Conservation (phyloP, 2,113 vertebrate genomes). For the Ivindomyrus marchei region DNA sequence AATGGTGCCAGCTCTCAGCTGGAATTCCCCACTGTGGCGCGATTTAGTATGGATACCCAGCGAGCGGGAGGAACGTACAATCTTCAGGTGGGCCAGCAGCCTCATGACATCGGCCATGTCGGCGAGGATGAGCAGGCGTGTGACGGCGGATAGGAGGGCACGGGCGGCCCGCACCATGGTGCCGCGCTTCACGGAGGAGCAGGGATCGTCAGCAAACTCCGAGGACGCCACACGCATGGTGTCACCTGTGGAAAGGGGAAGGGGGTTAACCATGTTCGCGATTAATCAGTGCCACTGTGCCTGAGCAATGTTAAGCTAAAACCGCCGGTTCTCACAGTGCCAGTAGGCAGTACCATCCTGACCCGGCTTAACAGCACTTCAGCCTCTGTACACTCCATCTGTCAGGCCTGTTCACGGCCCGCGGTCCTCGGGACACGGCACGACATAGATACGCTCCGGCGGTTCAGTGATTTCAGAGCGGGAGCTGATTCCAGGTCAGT, state of each 20-base stretch:
- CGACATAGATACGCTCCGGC: background rate
- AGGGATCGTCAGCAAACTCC: slow-evolving; percentile 92
- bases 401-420: background rate
- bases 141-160: slow-evolving; percentile 89
- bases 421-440: background rate
- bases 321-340: background rate
- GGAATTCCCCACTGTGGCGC: background rate
- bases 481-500: background rate
- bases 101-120: slow-evolving; percentile 99
- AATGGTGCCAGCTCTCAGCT: background rate
- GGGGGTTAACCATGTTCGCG: background rate
- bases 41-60: background rate
- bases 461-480: background rate
- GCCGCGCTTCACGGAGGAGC: slow-evolving; percentile 92
- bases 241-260: slow-evolving; percentile 65
- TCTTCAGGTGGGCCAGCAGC: slow-evolving; percentile 91
- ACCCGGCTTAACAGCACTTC: background rate
- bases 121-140: slow-evolving; percentile 90
- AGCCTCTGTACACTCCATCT: background rate
- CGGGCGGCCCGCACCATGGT: slow-evolving; percentile 96
- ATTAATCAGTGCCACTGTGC: background rate
- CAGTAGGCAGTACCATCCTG: background rate
- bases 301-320: background rate
- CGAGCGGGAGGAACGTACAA: slow-evolving; percentile 60
- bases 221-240: slow-evolving; percentile 90